Evolutionary conservation across 2,888 invertebrate genomes (phyloP), one percentile per base, ranked within the genome.

Genomic region (Gerosis bhagava): DNA sequence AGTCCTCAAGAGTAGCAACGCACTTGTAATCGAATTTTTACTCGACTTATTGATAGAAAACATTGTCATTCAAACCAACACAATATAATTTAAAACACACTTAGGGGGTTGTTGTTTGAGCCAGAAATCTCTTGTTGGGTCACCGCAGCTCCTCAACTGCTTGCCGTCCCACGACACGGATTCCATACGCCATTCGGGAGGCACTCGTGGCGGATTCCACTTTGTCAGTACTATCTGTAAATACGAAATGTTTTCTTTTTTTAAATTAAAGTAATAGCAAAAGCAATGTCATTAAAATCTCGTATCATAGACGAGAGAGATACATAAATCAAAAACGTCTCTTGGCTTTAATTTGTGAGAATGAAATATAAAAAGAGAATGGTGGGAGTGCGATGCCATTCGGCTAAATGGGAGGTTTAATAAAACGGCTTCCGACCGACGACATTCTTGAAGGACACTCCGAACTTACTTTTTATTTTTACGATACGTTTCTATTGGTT

Each of bases 181-280:
- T 4, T 72, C 64, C 73, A 69, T 73, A 1, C 77, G 65, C 81
- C 79, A 82, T 44, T 78, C 77, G 0, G 70, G 70, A 0, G 75
- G 55, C 25, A 81, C 78, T 11, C 53, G 51, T 1, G 67, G 64
- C 0, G 58, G 51, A 7, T 50, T 42, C 19, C 57, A 41, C 21
- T 54, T 56, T 5, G 46, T 46, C 10, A 62, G 35, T 1, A 17
- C 50, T 41, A 79, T 54, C 77, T 77, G 57, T 5, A n/a, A n/a
- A n/a, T n/a, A n/a, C n/a, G n/a, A n/a, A n/a, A n/a, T n/a, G n/a
- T n/a, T n/a, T n/a, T n/a, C n/a, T 19, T 32, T 28, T 28, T 28
- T 13, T 19, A 26, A 39, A 39, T 39, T 37, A 28, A 39, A 19
- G 28, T 28, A 39, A 28, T 39, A 13, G 28, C 28, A 28, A 11